Percentiles rank a stretch among this genome's conserved stretches.
These are phyloP conservation scores for Falco rusticolus DNA, from an alignment of 2,797 vertebrate genomes.

Conservation along the genomic window DNA sequence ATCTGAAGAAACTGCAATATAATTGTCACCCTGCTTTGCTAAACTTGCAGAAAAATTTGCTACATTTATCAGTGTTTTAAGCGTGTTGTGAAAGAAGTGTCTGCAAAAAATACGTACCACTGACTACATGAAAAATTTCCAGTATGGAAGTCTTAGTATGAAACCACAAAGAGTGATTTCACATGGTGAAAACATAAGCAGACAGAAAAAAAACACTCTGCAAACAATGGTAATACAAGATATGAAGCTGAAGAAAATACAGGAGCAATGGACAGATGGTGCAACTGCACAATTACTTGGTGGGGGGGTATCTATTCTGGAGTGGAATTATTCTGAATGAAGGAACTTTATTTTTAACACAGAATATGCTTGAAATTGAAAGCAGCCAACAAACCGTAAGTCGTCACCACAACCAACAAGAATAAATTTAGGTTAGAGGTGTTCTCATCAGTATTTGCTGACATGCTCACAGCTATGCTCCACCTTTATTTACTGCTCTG, in stretches of 20 bases:
- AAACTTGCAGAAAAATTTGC: neutral
- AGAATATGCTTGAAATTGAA: neutral
- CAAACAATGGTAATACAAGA: neutral
- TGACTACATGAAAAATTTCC: neutral
- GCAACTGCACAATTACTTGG: neutral
- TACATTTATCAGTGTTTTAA: neutral
- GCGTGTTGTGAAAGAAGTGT: neutral
- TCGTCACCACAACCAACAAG: neutral
- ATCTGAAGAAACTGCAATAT: neutral
- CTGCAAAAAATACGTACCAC: neutral
- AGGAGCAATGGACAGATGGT: neutral
- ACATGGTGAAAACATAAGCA: neutral
- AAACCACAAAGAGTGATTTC: neutral
- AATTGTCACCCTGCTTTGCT: neutral
- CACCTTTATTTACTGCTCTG: neutral
- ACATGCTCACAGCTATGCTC: neutral
- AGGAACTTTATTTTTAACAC: neutral
- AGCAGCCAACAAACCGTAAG: neutral
- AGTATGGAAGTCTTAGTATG: neutral
- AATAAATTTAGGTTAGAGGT: neutral
- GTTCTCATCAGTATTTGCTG: neutral
- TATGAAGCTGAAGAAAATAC: neutral
- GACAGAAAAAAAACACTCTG: neutral
- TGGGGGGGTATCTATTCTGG: too few species aligned
- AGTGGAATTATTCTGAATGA: neutral